These are phyloP conservation scores for Pterocles orientalis DNA, from an alignment of 2,113 vertebrate genomes.

Conservation along the genomic window DNA sequence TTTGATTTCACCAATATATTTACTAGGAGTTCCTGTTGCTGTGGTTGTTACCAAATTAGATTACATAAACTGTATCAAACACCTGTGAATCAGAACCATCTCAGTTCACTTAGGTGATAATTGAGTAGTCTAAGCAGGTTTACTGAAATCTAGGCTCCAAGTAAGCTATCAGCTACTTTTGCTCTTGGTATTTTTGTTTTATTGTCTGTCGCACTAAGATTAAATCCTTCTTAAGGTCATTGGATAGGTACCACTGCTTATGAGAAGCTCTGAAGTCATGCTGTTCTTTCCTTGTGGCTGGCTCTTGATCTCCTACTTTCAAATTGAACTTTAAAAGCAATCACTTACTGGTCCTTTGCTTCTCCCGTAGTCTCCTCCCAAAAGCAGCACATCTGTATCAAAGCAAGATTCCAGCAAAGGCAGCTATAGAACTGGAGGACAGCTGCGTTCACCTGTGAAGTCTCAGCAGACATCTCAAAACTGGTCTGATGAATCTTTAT, in stretches of 20 bases:
- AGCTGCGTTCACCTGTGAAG: slow-evolving; percentile 70
- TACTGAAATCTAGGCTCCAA: neutral
- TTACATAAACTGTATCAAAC: neutral
- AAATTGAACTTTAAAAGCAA: slow-evolving; percentile 7
- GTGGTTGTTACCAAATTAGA: neutral
- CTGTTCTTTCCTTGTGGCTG: neutral
- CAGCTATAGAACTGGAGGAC: slow-evolving; percentile 69
- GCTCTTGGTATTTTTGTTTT: neutral
- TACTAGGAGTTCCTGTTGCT: neutral
- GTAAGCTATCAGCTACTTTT: neutral
- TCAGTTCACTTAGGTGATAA: neutral
- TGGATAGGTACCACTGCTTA: neutral
- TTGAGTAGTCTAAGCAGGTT: neutral
- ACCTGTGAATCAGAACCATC: slow-evolving; percentile 2
- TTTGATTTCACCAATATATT: neutral
- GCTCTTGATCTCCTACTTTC: neutral
- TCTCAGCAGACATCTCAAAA: slow-evolving; percentile 74
- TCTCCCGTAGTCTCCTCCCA: slow-evolving; percentile 75
- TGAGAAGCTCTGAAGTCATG: neutral
- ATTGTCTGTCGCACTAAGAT: neutral
- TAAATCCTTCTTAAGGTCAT: neutral
- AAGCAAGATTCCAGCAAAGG: slow-evolving; percentile 80
- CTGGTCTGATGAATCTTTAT: slow-evolving; percentile 81
- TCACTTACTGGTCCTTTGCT: slow-evolving; percentile 32
- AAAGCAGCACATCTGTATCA: slow-evolving; percentile 76